A percentile compares a stretch with the other conserved stretches of the same genome.
phyloP scores from a whole-genome alignment of 2,797 vertebrate species.

The Graptemys geographica region DNA sequence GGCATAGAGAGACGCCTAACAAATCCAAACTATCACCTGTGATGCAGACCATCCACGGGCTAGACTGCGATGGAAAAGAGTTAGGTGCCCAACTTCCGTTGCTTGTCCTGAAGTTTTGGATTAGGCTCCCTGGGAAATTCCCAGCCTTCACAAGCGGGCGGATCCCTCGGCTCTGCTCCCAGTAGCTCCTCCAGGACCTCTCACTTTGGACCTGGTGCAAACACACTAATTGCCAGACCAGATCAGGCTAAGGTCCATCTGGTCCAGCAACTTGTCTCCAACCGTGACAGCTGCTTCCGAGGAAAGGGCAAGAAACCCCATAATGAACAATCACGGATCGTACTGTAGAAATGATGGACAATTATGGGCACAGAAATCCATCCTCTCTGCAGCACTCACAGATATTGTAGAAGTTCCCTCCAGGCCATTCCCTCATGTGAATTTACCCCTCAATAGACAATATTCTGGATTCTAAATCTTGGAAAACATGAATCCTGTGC shows the following conservation, averaged over 20 bases:
- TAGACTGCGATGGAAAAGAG: neutral
- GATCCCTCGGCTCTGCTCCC: neutral
- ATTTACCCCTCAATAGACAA: neutral
- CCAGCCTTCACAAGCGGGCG: accelerated
- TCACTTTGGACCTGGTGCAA: neutral
- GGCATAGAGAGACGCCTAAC: neutral
- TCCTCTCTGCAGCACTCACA: neutral
- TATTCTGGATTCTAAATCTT: neutral
- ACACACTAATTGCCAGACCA: neutral
- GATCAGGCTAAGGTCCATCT: neutral
- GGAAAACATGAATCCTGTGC: accelerated
- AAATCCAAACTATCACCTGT: neutral
- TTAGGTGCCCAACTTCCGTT: neutral
- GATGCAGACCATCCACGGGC: neutral
- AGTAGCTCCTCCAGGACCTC: neutral
- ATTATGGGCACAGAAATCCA: neutral
- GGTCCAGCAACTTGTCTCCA: neutral
- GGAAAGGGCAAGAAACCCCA: neutral
- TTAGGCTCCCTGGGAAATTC: neutral
- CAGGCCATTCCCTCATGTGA: accelerated
- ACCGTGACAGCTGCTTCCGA: neutral
- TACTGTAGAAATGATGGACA: neutral
- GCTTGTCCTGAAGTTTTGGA: neutral
- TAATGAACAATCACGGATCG: neutral
- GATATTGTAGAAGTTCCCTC: neutral